Base-by-base conservation (phyloP, 2,797 vertebrate species). In the Sebastes matsubarae region DNA sequence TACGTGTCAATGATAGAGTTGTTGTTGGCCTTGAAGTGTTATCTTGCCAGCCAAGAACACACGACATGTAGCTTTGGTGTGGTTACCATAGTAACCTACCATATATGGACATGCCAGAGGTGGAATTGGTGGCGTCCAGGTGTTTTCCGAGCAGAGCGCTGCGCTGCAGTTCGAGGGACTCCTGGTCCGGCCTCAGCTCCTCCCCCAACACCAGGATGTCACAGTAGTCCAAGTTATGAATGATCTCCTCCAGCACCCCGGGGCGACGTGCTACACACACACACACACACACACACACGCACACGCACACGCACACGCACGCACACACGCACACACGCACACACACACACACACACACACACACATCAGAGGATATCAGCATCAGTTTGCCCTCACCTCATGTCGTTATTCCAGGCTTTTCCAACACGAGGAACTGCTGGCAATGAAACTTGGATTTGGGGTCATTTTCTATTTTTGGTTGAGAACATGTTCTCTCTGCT, bases 171-270 rank as follows among this genome's bases (percentile, higher is more conserved):
- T 98, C 96, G 70, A 99, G 94, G 88, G 96, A 98, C 76, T 99
- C 98, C 70, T 95, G 93, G 24, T 95, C 95, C 2, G 96, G 94
- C 76, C 94, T 94, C 65, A 99, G 89, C 91, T 99, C 97, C 81
- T 97, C 93, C 1, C 97, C 98, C 86, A 97, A 91, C 9, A 99
- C 97, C 93, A 98, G 90, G 88, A 99, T 88, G 70, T 99, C 98
- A 94, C 98, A 99, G 93, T 98, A 99, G 92, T 99, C 98, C 93
- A 99, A 92, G 89, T 97, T 98, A 92, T 99, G 98, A 64, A 97
- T 96, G 87, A 97, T 97, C 94, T 99, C 97, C 85, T 99, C 97
- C 82, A 97, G 86, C 46, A 96, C 78, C 12, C 94, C 90, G 2
- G 96, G 87, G 55, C 95, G 95, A 76, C 71, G 94, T 61, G 80